Evolutionary conservation across 2,113 vertebrate species (phyloP).

Genomic region (Riparia riparia): DNA sequence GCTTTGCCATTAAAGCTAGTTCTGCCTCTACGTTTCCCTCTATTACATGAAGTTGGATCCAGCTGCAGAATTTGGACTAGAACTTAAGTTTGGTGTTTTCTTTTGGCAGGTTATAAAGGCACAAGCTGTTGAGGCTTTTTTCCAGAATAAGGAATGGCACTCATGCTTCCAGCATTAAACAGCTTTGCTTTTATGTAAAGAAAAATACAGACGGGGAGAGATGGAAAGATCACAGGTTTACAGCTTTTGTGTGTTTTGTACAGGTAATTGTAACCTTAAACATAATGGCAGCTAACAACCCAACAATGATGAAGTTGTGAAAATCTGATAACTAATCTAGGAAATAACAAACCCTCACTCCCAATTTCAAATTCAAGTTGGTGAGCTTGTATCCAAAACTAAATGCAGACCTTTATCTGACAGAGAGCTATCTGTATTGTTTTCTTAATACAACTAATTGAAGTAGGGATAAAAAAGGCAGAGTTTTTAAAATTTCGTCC

Average conservation of each 20-base stretch:
- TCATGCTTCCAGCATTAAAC: background rate
- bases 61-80: conserved; percentile 27
- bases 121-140: background rate
- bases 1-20: background rate
- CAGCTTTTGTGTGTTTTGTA: background rate
- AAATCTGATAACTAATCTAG: background rate
- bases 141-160: background rate
- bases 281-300: background rate
- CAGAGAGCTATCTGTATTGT: background rate
- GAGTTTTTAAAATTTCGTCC: background rate
- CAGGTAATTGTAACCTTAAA: background rate
- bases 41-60: background rate
- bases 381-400: background rate
- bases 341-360: background rate
- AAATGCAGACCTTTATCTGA: background rate
- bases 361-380: background rate
- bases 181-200: background rate
- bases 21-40: background rate
- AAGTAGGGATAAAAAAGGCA: background rate
- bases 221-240: background rate
- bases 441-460: background rate
- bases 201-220: background rate
- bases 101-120: background rate
- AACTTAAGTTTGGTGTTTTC: background rate
- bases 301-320: background rate